Conservation (phyloP, 2,797 vertebrate genomes). For the Thalassophryne amazonica region DNA sequence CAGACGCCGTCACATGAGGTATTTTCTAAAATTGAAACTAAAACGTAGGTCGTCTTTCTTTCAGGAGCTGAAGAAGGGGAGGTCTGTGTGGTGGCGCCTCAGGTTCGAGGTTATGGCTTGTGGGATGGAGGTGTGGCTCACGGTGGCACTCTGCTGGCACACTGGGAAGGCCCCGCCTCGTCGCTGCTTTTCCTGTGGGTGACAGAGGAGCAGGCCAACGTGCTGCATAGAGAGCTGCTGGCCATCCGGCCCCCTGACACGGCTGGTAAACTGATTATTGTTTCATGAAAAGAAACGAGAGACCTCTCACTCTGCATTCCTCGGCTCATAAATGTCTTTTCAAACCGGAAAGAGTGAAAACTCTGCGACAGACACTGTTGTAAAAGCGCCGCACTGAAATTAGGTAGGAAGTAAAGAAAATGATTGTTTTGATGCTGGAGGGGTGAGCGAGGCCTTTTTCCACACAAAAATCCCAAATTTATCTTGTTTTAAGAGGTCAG, state of each 20-base stretch:
- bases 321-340: not conserved
- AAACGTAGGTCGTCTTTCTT: not conserved
- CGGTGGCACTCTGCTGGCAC: constrained; percentile 44
- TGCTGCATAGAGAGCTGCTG: constrained; percentile 74
- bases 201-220: constrained; percentile 78
- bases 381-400: too few species aligned
- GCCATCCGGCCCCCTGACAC: constrained; percentile 24
- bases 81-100: constrained; percentile 80
- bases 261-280: constrained; percentile 64
- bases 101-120: constrained; percentile 83
- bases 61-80: constrained; percentile 52
- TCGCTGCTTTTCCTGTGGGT: constrained; percentile 87
- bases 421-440: too few species aligned
- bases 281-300: not conserved
- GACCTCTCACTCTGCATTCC: constrained; percentile 2
- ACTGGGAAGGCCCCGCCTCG: constrained; percentile 52
- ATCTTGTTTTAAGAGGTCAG: too few species aligned
- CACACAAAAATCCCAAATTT: too few species aligned
- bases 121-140: constrained; percentile 76
- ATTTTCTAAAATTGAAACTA: too few species aligned
- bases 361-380: too few species aligned
- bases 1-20: too few species aligned
- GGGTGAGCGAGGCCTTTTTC: too few species aligned
- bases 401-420: too few species aligned
- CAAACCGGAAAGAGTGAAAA: not conserved